Conservation (phyloP, 2,797 vertebrate species). For the Lepilemur septentrionalis region DNA sequence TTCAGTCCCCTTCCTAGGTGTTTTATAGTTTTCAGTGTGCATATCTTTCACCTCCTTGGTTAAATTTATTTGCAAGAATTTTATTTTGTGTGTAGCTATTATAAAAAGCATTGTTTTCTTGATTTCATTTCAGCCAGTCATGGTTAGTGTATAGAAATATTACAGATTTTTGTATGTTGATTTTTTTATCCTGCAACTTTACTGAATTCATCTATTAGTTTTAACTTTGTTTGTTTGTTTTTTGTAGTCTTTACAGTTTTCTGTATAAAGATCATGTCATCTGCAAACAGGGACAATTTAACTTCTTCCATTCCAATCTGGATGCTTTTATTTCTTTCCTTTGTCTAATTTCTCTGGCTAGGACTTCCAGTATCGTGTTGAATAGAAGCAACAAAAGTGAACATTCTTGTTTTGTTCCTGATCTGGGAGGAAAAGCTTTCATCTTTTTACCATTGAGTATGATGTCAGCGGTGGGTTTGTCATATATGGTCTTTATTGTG, state of each 20-base stretch:
- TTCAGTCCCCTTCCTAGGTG: neutral
- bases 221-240: neutral
- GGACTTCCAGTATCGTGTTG: neutral
- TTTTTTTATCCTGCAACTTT: neutral
- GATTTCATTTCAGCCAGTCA: neutral
- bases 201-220: neutral
- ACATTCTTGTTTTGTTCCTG: neutral
- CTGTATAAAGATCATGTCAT: neutral
- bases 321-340: neutral
- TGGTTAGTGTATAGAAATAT: neutral
- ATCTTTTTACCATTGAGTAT: neutral
- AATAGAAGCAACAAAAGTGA: neutral
- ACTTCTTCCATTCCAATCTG: neutral
- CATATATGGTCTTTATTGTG: neutral
- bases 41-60: neutral
- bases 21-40: neutral
- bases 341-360: neutral
- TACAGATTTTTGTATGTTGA: neutral
- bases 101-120: neutral
- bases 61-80: neutral
- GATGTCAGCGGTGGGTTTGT: neutral
- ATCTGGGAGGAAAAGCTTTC: neutral
- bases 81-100: neutral
- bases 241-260: neutral
- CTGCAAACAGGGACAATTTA: neutral